Conservation (phyloP, 2,888 invertebrate genomes). For the Dorcus hopei region DNA sequence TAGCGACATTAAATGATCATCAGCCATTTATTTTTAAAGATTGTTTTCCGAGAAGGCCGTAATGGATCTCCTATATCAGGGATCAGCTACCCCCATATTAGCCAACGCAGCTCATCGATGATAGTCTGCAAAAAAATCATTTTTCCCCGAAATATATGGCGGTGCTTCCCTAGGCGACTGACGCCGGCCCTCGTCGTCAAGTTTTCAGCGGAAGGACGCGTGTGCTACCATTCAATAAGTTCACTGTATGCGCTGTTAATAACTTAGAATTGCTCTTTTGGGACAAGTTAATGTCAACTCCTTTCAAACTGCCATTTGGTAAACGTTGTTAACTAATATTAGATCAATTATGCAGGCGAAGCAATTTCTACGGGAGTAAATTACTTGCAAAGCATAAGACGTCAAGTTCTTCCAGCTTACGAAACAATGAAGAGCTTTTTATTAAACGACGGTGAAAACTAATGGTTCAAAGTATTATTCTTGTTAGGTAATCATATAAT, state of each 20-base stretch:
- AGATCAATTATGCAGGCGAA: background rate
- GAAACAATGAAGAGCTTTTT: too few relatives aligned
- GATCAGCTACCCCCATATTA: constrained; percentile 17
- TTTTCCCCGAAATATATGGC: background rate
- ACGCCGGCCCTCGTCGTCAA: background rate
- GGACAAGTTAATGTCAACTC: background rate
- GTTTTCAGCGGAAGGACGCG: background rate
- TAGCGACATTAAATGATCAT: background rate
- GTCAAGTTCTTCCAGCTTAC: too few relatives aligned
- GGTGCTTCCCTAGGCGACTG: too few relatives aligned
- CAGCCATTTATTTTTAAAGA: constrained; percentile 10
- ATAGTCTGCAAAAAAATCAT: background rate
- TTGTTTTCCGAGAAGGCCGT: constrained; percentile 17
- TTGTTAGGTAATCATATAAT: too few relatives aligned
- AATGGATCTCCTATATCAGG: constrained; percentile 25
- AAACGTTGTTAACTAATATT: constrained; percentile 3
- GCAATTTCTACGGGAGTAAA: too few relatives aligned
- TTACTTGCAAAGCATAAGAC: too few relatives aligned
- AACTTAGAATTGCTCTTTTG: background rate
- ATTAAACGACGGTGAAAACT: too few relatives aligned
- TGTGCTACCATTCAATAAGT: background rate
- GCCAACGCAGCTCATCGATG: constrained; percentile 19
- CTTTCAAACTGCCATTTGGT: constrained; percentile 1
- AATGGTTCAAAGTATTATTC: too few relatives aligned
- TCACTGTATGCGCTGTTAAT: background rate